Conservation (phyloP, 2,797 vertebrate species). For the Anas capensis region DNA sequence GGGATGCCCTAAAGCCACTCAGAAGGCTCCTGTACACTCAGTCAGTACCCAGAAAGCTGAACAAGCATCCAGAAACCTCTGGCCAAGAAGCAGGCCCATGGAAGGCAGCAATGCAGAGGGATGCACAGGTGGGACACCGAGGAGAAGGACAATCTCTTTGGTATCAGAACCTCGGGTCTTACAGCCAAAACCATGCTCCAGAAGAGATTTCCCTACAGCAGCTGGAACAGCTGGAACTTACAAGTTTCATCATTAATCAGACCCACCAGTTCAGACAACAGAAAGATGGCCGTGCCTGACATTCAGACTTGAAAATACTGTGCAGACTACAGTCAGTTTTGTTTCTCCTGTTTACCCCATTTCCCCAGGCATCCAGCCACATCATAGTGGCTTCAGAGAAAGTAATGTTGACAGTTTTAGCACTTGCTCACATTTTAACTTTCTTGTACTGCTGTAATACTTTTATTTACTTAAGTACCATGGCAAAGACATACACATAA, state of each 20-base stretch:
- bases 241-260: not conserved
- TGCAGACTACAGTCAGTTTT: not conserved
- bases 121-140: not conserved
- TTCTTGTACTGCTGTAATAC: not conserved
- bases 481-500: not conserved
- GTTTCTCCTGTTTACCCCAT: not conserved
- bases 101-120: not conserved
- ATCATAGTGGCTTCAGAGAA: not conserved
- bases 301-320: not conserved
- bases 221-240: not conserved
- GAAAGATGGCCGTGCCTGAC: not conserved
- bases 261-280: not conserved
- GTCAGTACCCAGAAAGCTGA: not conserved
- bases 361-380: not conserved
- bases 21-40: not conserved
- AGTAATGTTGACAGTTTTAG: not conserved
- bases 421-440: not conserved
- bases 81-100: not conserved
- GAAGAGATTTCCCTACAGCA: not conserved
- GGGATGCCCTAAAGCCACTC: not conserved
- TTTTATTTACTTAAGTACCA: not conserved
- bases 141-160: not conserved
- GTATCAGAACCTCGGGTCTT: not conserved
- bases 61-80: not conserved
- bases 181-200: not conserved